Evolutionary conservation across 2,797 vertebrate genomes (phyloP).

Genomic region (Megaceryle alcyon): DNA sequence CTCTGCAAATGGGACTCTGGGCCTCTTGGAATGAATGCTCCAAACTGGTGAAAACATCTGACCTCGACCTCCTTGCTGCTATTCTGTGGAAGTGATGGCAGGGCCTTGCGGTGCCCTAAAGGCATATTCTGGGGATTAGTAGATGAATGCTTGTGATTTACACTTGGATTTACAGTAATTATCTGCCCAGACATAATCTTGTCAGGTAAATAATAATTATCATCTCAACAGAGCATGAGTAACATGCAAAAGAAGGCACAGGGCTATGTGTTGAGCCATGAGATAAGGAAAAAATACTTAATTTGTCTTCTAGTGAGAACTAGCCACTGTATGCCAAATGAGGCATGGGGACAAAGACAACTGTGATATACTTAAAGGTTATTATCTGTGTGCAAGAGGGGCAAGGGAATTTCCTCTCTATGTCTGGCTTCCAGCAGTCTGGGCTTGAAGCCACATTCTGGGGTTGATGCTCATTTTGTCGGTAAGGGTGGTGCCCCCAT

Average conservation of each 20-base stretch:
- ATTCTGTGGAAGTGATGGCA: background rate
- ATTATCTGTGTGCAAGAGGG: background rate
- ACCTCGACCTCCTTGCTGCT: background rate
- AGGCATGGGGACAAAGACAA: background rate
- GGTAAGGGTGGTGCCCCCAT: background rate
- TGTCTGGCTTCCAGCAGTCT: background rate
- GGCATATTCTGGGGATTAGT: background rate
- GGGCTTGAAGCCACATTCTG: background rate
- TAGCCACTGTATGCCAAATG: background rate
- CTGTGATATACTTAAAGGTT: background rate
- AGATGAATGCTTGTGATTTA: background rate
- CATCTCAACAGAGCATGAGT: background rate
- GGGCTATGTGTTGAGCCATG: background rate
- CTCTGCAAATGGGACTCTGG: background rate
- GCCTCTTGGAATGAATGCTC: background rate
- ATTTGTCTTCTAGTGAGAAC: background rate
- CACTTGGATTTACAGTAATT: background rate
- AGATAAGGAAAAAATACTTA: background rate
- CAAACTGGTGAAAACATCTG: background rate
- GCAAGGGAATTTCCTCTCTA: background rate
- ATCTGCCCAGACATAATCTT: background rate
- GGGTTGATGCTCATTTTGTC: accelerated
- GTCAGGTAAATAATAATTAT: background rate
- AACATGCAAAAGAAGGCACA: background rate
- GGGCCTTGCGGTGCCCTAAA: background rate